Conservation (phyloP, 2,113 vertebrate species). For the Girardinichthys multiradiatus region DNA sequence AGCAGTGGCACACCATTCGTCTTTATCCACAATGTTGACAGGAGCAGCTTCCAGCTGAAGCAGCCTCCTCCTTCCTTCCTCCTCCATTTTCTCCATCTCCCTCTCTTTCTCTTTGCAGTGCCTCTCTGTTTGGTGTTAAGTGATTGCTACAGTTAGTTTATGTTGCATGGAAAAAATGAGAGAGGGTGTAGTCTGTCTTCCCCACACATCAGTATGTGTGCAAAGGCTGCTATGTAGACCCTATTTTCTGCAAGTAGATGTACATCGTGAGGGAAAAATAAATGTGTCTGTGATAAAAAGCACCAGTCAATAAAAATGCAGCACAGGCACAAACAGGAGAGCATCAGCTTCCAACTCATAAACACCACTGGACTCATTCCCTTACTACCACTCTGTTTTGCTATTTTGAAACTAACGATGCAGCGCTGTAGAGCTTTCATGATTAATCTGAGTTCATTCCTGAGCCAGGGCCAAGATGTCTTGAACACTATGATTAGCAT, state of each 20-base stretch:
- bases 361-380: slow-evolving; percentile 14
- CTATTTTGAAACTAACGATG: slow-evolving; percentile 45
- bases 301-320: slow-evolving; percentile 35
- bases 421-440: slow-evolving; percentile 45
- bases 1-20: slow-evolving; percentile 72
- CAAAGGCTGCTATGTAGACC: slow-evolving; percentile 7
- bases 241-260: slow-evolving; percentile 11
- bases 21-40: slow-evolving; percentile 74
- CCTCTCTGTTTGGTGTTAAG: slow-evolving; percentile 28
- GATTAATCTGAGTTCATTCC: slow-evolving; percentile 61
- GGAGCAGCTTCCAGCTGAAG: slow-evolving; percentile 46
- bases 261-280: slow-evolving; percentile 14
- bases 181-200: slow-evolving; percentile 26
- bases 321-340: slow-evolving; percentile 15
- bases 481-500: slow-evolving; percentile 70
- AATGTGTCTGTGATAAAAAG: slow-evolving; percentile 44
- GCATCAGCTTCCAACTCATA: slow-evolving; percentile 20
- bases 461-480: slow-evolving; percentile 37
- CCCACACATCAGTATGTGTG: slow-evolving; percentile 12
- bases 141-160: slow-evolving; percentile 32
- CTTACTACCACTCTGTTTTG: slow-evolving; percentile 21
- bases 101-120: neutral
- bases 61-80: slow-evolving; percentile 8
- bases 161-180: slow-evolving; percentile 5
- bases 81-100: slow-evolving; percentile 1